Evolutionary conservation across 64 coral and sea anemone species (phyloP).

Genomic region (Astreopora myriophthalma): DNA sequence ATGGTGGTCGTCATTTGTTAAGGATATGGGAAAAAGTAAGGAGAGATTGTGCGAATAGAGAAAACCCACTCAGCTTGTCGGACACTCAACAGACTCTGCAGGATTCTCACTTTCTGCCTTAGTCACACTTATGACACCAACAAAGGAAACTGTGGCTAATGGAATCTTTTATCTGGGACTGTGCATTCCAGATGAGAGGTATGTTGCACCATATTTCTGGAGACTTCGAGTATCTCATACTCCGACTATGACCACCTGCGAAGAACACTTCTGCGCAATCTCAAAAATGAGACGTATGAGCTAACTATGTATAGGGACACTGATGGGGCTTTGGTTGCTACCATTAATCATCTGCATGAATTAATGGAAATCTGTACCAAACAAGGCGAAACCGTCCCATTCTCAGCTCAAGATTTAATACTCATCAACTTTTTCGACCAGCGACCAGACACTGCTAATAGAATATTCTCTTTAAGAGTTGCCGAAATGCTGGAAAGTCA

Average conservation of each 20-base stretch:
- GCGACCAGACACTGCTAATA: not conserved
- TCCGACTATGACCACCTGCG: constrained; percentile 13
- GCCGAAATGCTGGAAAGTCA: not conserved
- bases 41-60: not conserved
- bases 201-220: constrained; percentile 68
- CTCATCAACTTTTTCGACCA: constrained; percentile 3
- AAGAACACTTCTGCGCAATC: not conserved
- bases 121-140: constrained; percentile 36
- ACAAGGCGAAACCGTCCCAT: not conserved
- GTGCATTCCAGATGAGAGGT: constrained; percentile 10
- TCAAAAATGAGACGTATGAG: constrained; percentile 36
- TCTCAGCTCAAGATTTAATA: not conserved
- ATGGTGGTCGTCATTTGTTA: not conserved
- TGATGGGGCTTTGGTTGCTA: not conserved
- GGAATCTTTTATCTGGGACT: not conserved
- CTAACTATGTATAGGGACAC: not conserved
- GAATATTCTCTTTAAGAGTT: not conserved
- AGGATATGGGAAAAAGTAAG: not conserved
- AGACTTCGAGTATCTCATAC: constrained; percentile 25
- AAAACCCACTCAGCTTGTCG: not conserved
- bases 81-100: constrained; percentile 39
- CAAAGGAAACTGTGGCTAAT: not conserved
- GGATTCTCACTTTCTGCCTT: constrained; percentile 19
- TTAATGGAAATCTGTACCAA: not conserved
- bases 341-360: constrained; percentile 36